phyloP scores from a whole-genome alignment of 2,113 vertebrate genomes.

The Aphelocoma coerulescens region DNA sequence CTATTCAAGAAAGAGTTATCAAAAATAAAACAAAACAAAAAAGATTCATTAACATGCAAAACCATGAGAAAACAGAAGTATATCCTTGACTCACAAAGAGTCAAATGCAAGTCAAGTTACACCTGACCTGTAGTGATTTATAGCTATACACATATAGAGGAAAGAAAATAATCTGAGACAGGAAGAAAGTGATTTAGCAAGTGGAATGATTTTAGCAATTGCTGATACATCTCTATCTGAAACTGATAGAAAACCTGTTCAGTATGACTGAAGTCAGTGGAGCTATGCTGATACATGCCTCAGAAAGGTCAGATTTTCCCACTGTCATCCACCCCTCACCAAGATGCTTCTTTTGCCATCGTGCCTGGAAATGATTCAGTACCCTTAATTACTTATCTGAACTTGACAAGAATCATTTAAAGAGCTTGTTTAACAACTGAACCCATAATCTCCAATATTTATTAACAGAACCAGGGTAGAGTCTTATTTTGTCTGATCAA shows the following conservation, averaged over 20 bases:
- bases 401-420: neutral
- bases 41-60: neutral
- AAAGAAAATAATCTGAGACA: neutral
- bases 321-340: too few relatives aligned
- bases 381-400: neutral
- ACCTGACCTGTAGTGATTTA: neutral
- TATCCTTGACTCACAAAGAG: neutral
- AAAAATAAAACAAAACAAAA: neutral
- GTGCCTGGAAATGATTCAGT: neutral
- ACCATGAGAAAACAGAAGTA: neutral
- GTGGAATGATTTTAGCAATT: neutral
- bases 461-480: conserved; percentile 23
- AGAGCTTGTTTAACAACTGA: conserved; percentile 5
- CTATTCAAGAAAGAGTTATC: neutral
- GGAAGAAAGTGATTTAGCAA: neutral
- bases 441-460: conserved; percentile 11
- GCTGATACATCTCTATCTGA: neutral
- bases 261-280: neutral
- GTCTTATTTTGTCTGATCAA: conserved; percentile 43
- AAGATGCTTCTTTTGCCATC: neutral
- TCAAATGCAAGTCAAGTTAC: neutral
- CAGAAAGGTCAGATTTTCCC: neutral
- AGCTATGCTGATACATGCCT: neutral
- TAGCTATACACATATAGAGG: accelerated
- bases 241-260: neutral